Base-by-base conservation (phyloP, 1,140 invertebrate genomes). In the Drosophila watanabei region DNA sequence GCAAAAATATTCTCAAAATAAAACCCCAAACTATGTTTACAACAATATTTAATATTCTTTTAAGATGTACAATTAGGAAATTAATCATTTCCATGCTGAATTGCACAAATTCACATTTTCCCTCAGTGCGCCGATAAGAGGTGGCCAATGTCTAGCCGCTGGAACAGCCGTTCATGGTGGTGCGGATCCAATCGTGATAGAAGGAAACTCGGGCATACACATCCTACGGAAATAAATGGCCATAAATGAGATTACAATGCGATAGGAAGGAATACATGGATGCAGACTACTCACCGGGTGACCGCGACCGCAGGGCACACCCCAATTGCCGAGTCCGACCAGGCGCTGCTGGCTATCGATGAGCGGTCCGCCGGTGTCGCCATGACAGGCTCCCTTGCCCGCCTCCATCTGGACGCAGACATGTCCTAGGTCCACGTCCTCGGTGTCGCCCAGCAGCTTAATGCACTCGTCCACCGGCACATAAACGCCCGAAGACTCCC, bases 321-420 rank as follows among this genome's bases (percentile, higher is more conserved):
- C 95, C 90, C 94, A 95, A 32, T 94, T 95, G 41, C 80, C 80
- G 0, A 92, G 70, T 59, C 91, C 91, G 5, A 92, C 92, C 14
- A 92, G 64, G 2, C 78, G 65, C 0, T 82, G 64, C 28, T 72
- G 20, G 9, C 30, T 59, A 51, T 92, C 75, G 48, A 92, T 72
- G 24, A 92, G 58, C 0, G 92, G 91, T 14, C 88, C 88, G 5
- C 92, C 92, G 3, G 88, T 65, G 16, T 92, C 92, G 9, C 91
- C 81, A 35, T 92, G 79, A 37, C 92, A 92, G n/a, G 51, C 62
- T 1, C 95, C 95, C 33, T 76, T 93, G 28, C 95, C 95, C 7
- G 39, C 51, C 46, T 93, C 94, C 14, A 95, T 95, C 14, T 95
- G 88, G 0, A 95, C 95, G 68, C 95, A 96, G n/a, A 96, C 94